Conservation (phyloP, 1,140 invertebrate genomes). For the Elymnias hypermnestra region DNA sequence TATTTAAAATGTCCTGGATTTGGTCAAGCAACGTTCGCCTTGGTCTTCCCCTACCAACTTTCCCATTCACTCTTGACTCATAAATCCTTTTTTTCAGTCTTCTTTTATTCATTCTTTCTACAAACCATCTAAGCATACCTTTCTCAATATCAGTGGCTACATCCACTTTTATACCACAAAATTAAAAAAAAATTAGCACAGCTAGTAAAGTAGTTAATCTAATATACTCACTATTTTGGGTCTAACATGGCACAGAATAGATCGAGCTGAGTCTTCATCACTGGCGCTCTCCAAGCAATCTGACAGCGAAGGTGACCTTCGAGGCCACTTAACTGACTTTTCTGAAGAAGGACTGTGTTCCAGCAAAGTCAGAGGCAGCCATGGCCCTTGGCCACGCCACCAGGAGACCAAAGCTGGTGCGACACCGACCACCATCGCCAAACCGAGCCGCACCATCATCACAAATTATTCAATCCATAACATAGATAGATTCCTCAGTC, state of each 20-base stretch:
- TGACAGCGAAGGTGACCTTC: slow-evolving; percentile 58
- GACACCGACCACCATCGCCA: slow-evolving; percentile 67
- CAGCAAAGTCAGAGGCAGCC: slow-evolving; percentile 37
- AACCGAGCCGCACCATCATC: slow-evolving; percentile 56
- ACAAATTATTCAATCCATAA: slow-evolving; percentile 2
- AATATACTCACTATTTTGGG: slow-evolving; percentile 68
- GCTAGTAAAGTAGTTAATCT: no score
- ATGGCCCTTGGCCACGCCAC: slow-evolving; percentile 51
- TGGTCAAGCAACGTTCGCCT: no score
- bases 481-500: no score
- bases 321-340: slow-evolving; percentile 46
- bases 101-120: no score
- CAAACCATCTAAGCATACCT: no score
- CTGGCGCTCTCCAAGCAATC: slow-evolving; percentile 64
- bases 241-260: slow-evolving; percentile 63
- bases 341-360: slow-evolving; percentile 40
- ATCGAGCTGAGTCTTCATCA: slow-evolving; percentile 65
- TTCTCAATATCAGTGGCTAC: no score
- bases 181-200: no score
- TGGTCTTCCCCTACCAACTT: no score
- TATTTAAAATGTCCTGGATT: no score
- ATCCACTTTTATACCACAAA: no score
- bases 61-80: no score
- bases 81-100: no score
- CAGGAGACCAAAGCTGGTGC: slow-evolving; percentile 65